Conservation (phyloP, 35 echinoderm and acorn worm genomes). For the Diadema setosum region DNA sequence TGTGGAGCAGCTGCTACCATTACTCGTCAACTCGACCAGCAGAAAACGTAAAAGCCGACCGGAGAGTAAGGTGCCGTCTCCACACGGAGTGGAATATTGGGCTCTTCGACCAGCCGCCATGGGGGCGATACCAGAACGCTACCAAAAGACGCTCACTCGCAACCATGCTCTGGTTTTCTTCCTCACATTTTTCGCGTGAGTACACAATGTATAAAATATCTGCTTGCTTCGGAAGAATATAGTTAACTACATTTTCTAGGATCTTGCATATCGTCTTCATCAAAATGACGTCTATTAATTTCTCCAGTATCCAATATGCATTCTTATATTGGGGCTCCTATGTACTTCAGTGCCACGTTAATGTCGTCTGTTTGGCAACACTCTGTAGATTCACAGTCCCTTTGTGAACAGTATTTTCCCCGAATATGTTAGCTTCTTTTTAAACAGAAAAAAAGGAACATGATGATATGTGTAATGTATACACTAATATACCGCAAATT, state of each 20-base stretch:
- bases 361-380: no score
- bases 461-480: no score
- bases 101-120: background rate
- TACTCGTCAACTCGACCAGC: background rate
- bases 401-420: no score
- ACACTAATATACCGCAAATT: no score
- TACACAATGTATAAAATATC: background rate
- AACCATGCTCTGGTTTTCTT: conserved; percentile 41
- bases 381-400: no score
- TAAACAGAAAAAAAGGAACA: no score
- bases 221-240: background rate
- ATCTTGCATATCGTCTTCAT: background rate
- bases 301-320: background rate
- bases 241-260: background rate
- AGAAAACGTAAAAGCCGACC: background rate
- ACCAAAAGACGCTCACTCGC: background rate
- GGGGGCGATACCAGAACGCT: background rate
- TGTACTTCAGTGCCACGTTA: no score
- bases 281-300: background rate
- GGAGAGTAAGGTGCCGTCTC: background rate
- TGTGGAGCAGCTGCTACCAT: background rate
- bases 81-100: background rate
- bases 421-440: no score
- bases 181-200: conserved; percentile 77
- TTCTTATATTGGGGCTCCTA: background rate